These are phyloP conservation scores for Geodia barretti DNA, from an alignment of 37 sponge, comb jelly and placozoan genomes.

Conservation along the genomic window DNA sequence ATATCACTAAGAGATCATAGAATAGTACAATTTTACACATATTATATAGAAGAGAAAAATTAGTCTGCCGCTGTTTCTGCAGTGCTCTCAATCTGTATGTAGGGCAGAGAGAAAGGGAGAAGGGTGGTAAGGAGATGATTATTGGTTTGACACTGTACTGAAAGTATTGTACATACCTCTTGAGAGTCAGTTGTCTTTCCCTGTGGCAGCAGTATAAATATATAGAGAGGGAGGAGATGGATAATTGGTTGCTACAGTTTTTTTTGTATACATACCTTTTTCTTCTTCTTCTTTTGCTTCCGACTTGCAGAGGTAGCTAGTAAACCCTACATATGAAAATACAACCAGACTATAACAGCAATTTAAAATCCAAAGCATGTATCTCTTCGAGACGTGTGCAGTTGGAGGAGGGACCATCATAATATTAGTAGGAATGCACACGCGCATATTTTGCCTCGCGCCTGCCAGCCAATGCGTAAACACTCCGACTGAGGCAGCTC, in stretches of 20 bases:
- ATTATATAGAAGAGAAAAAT: no score
- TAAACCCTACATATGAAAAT: conserved; percentile 64
- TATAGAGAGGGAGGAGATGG: not conserved
- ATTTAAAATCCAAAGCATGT: no score
- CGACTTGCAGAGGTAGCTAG: conserved; percentile 75
- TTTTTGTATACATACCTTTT: conserved; percentile 70
- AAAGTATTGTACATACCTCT: not conserved
- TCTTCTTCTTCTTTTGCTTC: conserved; percentile 97
- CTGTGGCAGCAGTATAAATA: no score
- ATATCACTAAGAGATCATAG: not conserved
- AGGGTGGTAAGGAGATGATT: not conserved
- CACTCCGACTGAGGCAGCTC: no score
- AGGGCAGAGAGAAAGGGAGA: not conserved
- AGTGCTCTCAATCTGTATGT: not conserved
- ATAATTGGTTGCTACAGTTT: no score
- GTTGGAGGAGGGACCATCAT: no score
- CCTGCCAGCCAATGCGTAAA: no score
- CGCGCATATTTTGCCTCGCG: not conserved
- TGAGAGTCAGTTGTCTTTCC: not conserved
- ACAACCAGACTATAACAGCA: no score
- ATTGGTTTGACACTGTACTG: not conserved
- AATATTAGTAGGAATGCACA: not conserved
- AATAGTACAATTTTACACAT: not conserved
- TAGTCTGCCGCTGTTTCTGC: not conserved
- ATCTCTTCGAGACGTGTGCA: not conserved